Evolutionary conservation across 2,113 vertebrate genomes (phyloP), one percentile per base, ranked within the genome.

Genomic region (Strix uralensis): DNA sequence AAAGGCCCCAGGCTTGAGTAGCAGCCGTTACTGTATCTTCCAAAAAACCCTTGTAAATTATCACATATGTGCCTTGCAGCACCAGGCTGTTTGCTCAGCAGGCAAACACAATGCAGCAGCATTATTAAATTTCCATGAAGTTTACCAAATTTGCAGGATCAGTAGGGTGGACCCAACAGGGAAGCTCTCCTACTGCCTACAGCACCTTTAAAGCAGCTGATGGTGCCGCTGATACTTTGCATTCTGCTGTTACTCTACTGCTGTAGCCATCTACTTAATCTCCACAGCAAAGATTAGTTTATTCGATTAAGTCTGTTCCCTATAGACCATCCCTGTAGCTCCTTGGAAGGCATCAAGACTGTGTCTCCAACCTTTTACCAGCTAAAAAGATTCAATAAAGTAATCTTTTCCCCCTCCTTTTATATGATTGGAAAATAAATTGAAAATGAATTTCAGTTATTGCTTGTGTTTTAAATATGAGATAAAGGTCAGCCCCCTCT

Each of bases 371-470:
- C 97, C 96, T 98, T 97, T 97, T 93, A 92, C 97, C 93, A 94
- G 97, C 96, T 96, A 86, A 96, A 94, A 94, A 96, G 97, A 97
- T 97, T 98, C 97, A 97, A 98, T 97, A 98, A 97, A 97, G 96
- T 96, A 97, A 98, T 98, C 98, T 98, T 95, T 97, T 89, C 97
- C 94, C 96, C 93, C 96, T 97, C 93, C 95, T 98, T 97, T 98
- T 97, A 96, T 97, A 97, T 96, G 98, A 98, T 98, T 98, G 98
- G 98, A 98, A 98, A 98, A 98, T 97, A 98, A 98, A 98, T 98
- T 98, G 98, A 98, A 98, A 98, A 98, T 98, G 98, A 98, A 98
- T 98, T 98, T 98, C 98, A 96, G 96, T 97, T 98, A 96, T 98
- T 98, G 97, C 98, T 96, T 98, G 98, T 98, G 97, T 98, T 98